Evolutionary conservation across 2,113 vertebrate species (phyloP).

Genomic region (Amazona guildingii): DNA sequence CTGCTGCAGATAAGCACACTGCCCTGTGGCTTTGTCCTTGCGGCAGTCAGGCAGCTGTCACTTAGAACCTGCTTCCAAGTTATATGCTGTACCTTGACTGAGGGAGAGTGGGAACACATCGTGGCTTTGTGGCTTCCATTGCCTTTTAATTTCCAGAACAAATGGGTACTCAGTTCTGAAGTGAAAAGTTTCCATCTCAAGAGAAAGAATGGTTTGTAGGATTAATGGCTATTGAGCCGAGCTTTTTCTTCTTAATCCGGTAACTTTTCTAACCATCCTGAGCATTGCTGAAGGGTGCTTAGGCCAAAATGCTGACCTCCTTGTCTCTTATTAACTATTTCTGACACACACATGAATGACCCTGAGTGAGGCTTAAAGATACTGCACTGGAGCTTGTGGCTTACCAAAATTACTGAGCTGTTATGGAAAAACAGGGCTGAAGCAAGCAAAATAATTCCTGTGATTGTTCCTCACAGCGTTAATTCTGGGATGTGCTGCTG

Average conservation of each 20-base stretch:
- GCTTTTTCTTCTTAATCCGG: not conserved
- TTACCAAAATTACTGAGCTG: not conserved
- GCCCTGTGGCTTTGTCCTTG: not conserved
- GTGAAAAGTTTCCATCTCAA: not conserved
- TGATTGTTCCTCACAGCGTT: not conserved
- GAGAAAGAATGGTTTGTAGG: not conserved
- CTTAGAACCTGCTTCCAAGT: not conserved
- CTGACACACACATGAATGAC: not conserved
- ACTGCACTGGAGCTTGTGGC: not conserved
- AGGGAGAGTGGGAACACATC: not conserved
- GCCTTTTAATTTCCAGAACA: not conserved
- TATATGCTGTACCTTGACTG: not conserved
- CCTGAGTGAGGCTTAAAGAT: not conserved
- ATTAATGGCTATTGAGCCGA: not conserved
- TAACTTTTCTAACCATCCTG: not conserved
- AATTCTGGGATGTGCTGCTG: not conserved
- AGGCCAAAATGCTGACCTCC: not conserved
- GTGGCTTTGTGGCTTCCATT: not conserved
- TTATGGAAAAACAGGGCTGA: not conserved
- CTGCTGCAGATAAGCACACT: fast-evolving
- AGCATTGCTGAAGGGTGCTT: not conserved
- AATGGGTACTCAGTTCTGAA: not conserved
- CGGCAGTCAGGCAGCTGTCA: fast-evolving
- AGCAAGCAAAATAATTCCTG: not conserved
- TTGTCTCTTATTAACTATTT: not conserved